Evolutionary conservation across 2,797 vertebrate species (phyloP).

Genomic region (Phoeniculus purpureus): DNA sequence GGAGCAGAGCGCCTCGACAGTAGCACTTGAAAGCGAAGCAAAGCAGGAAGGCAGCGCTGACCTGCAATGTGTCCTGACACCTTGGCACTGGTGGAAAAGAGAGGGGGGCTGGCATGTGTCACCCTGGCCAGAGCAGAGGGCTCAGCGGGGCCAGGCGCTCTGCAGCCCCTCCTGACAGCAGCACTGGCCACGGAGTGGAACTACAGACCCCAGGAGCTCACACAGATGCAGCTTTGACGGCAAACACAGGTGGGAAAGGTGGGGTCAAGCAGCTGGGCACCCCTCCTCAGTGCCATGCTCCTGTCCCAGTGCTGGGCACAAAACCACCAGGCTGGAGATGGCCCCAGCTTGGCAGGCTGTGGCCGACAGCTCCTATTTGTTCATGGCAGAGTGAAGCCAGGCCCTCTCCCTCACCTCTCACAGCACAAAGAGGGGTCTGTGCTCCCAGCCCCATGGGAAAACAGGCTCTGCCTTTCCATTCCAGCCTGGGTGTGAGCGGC

Average conservation of each 20-base stretch:
- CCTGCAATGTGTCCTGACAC: neutral
- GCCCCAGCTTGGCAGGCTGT: neutral
- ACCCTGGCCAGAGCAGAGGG: neutral
- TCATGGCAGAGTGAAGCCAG: accelerated
- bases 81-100: accelerated
- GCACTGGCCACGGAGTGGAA: neutral
- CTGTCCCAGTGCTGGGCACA: accelerated
- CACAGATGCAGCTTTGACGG: neutral
- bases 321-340: neutral
- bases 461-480: neutral
- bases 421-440: slow-evolving; percentile 20
- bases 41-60: neutral
- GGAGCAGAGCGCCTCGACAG: neutral
- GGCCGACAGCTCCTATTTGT: neutral
- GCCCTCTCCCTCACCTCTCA: neutral
- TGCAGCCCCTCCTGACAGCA: neutral
- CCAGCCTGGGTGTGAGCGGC: accelerated
- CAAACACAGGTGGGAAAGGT: neutral
- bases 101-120: neutral
- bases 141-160: neutral
- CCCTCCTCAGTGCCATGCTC: neutral
- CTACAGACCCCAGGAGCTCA: neutral
- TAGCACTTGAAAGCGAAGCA: neutral
- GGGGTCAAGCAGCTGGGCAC: neutral
- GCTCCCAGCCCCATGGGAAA: neutral